Base-by-base conservation (phyloP, 64 coral and sea anemone species). In the Catalaphyllia jardinei region DNA sequence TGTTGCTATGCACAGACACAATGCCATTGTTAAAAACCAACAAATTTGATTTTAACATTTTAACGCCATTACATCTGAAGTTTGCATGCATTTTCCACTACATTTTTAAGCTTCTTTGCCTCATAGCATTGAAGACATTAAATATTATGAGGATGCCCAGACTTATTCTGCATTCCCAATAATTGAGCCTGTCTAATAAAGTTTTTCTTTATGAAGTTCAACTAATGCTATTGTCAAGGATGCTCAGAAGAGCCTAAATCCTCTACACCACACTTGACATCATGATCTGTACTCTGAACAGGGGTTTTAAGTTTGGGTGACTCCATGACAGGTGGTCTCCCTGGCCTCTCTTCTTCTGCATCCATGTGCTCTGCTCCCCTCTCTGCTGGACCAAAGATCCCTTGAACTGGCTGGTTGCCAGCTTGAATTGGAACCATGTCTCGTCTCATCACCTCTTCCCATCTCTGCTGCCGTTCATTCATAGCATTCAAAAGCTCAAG, bases 401-500 rank as follows among this genome's bases (percentile, higher is more conserved):
- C 57, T 55, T 60, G 54, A 12, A 15, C 50, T 29, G 49, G 76
- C 49, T 57, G 76, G 15, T 14, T 25, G 25, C 3, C 57, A 39
- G 11, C 59, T 82, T 84, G 30, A 84, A 69, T 67, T 22, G 18
- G 20, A 22, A 19, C 38, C 74, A 49, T 4, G 22, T 35, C 74
- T 49, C 35, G 46, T 76, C 25, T 22, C 64, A 67, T 67, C 4
- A 3, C 8, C 29, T 33, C n/a, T 25, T 74, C 84, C 7, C 72
- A 71, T 46, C 57, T 38, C 57, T 64, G 28, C 10, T 74, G 75
- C 14, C 74, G 31, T 77, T 88, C 73, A 78, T 78, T 77, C 2
- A 90, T 75, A 35, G 71, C 72, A 74, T 80, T 72, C 79, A 72
- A 31, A 42, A 74, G 51, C 15, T 75, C 31, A 49, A 63, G 19